Evolutionary conservation across 1,140 invertebrate species (phyloP).

Genomic region (Gyrodactylus bullatarudis): DNA sequence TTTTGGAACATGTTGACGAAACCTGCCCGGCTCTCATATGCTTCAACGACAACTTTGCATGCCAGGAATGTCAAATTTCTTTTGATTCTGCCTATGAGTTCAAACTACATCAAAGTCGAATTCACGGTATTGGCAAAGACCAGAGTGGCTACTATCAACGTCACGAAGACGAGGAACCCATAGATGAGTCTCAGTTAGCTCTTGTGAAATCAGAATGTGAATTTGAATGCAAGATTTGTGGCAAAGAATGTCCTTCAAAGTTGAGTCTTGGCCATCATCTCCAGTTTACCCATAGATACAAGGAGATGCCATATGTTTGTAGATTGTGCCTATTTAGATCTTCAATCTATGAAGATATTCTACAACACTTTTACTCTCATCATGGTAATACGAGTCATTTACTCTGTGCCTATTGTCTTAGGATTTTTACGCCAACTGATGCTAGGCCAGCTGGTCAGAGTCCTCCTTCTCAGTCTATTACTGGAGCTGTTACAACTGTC

Average conservation of each 20-base stretch:
- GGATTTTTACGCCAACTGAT: not conserved
- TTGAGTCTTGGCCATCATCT: not conserved
- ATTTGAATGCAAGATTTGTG: not conserved
- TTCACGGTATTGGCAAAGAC: not conserved
- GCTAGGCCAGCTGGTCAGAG: not conserved
- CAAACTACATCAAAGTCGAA: not conserved
- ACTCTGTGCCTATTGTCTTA: not conserved
- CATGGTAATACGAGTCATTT: not conserved
- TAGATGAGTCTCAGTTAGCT: not conserved
- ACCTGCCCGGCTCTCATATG: not conserved
- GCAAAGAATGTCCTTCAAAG: not conserved
- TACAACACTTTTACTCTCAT: not conserved
- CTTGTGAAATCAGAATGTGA: not conserved
- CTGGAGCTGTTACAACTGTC: not conserved
- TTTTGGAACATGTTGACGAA: not conserved
- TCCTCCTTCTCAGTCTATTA: not conserved
- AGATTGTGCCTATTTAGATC: not conserved
- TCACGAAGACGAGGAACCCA: not conserved
- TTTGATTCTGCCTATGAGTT: not conserved
- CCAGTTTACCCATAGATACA: not conserved
- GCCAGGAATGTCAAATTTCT: not conserved
- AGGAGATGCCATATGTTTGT: conserved; percentile 4
- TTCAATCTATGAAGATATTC: not conserved
- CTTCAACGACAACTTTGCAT: not conserved
- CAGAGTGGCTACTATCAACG: not conserved